A percentile compares a stretch with the other conserved stretches of the same genome.
Evolutionary conservation across 30 jellyfish, hydroid and myxozoan genomes (phyloP).

Genomic region (Sanderia malayensis): DNA sequence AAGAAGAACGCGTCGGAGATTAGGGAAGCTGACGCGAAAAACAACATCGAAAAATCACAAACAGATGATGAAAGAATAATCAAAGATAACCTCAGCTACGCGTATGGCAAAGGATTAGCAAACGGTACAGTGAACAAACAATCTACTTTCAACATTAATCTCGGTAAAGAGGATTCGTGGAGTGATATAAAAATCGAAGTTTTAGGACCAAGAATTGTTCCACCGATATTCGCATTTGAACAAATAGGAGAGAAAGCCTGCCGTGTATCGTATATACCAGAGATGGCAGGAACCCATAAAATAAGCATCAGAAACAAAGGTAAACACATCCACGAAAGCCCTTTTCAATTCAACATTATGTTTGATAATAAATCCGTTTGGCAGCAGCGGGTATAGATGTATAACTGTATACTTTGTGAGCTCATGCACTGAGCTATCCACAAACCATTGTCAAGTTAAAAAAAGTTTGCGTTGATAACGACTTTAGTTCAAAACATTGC

Average conservation of each 20-base stretch:
- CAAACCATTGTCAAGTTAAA: no score
- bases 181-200: conserved; percentile 13
- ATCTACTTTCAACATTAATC: neutral
- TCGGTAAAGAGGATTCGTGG: neutral
- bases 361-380: conserved; percentile 9
- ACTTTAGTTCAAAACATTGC: no score
- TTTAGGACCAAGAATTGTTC: conserved; percentile 34
- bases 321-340: conserved; percentile 15
- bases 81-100: neutral
- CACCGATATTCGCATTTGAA: conserved; percentile 11
- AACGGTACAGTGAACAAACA: conserved; percentile 6
- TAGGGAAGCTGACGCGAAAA: no score
- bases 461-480: no score
- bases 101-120: conserved; percentile 22
- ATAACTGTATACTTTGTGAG: no score
- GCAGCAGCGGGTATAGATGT: conserved; percentile 5
- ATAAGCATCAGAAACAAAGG: conserved; percentile 14
- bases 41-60: neutral
- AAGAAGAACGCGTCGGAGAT: neutral
- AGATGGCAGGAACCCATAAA: conserved; percentile 20
- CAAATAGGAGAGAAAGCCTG: neutral
- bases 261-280: conserved; percentile 15
- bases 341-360: conserved; percentile 5
- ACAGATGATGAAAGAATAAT: neutral
- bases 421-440: no score